Percentiles rank a stretch among this genome's conserved stretches.
These are phyloP conservation scores for Parnassius mnemosyne DNA, from an alignment of 2,888 invertebrate species.

Conservation along the genomic window DNA sequence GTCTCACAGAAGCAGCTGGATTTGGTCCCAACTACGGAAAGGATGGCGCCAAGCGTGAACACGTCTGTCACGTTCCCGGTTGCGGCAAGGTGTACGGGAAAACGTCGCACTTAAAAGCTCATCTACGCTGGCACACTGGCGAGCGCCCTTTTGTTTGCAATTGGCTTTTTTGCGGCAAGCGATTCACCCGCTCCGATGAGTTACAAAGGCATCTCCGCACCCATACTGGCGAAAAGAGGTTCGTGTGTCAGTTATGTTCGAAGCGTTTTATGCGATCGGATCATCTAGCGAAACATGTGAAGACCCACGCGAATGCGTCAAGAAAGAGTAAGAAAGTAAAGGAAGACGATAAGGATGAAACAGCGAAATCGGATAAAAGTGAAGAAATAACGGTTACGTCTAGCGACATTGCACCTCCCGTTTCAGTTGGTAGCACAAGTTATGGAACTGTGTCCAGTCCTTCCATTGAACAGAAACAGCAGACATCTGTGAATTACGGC, in stretches of 20 bases:
- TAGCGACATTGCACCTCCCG: conserved; percentile 4
- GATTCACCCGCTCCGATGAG: conserved; percentile 95
- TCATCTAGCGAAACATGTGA: conserved; percentile 95
- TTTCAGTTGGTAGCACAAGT: conserved; percentile 32
- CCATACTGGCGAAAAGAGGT: conserved; percentile 94
- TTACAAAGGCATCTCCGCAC: conserved; percentile 93
- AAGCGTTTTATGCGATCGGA: conserved; percentile 96
- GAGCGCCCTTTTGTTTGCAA: conserved; percentile 94
- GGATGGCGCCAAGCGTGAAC: conserved; percentile 88
- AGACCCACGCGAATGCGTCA: conserved; percentile 88
- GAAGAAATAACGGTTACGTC: conserved; percentile 35
- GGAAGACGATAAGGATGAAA: conserved; percentile 68
- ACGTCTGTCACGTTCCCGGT: conserved; percentile 92
- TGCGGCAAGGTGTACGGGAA: conserved; percentile 95
- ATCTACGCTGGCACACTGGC: conserved; percentile 95
- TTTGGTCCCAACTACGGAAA: conserved; percentile 87
- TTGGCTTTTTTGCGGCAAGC: conserved; percentile 93
- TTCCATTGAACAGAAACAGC: conserved; percentile 12
- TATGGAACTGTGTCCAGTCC: conserved; percentile 30
- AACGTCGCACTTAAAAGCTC: conserved; percentile 96
- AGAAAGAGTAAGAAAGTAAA: conserved; percentile 72
- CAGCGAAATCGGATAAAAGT: conserved; percentile 45
- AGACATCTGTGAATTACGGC: conserved; percentile 15
- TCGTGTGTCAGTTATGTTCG: conserved; percentile 91
- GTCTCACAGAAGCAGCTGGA: conserved; percentile 88